Percentiles rank a stretch among this genome's conserved stretches.
phyloP scores from a whole-genome alignment of 2,888 invertebrate genomes.

The Eulithis testata region DNA sequence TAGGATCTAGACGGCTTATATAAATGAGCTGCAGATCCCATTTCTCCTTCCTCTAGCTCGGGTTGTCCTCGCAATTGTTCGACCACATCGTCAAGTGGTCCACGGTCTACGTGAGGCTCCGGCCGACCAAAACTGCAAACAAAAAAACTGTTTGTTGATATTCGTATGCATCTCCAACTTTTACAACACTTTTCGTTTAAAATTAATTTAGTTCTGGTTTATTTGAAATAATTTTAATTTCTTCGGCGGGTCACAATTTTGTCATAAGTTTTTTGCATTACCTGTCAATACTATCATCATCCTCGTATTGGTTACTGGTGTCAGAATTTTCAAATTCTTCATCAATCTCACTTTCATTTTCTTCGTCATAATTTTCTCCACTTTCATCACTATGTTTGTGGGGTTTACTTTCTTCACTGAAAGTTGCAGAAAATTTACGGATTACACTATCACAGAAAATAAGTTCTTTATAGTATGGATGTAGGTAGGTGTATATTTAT shows the following conservation, averaged over 20 bases:
- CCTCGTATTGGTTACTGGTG: constrained; percentile 56
- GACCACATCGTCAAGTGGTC: constrained; percentile 76
- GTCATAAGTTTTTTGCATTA: neutral
- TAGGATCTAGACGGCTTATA: constrained; percentile 68
- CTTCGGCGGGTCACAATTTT: neutral
- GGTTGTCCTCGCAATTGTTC: constrained; percentile 78
- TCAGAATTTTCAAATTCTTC: constrained; percentile 59
- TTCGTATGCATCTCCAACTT: too few relatives aligned
- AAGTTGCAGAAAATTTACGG: constrained; percentile 2
- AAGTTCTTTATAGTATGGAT: too few relatives aligned
- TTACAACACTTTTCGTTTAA: too few relatives aligned
- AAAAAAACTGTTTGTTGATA: neutral
- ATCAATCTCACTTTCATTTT: constrained; percentile 52
- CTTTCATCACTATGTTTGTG: constrained; percentile 45
- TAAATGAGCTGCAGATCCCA: constrained; percentile 67
- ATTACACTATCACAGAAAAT: too few relatives aligned
- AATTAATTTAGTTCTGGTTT: too few relatives aligned
- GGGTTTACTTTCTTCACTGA: constrained; percentile 46
- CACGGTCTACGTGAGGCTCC: constrained; percentile 69
- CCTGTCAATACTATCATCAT: constrained; percentile 36
- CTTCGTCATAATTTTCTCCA: constrained; percentile 44
- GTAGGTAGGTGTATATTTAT: too few relatives aligned
- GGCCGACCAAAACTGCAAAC: constrained; percentile 63
- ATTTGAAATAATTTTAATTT: too few relatives aligned
- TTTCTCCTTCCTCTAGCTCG: constrained; percentile 78